Conservation (phyloP, 2,888 invertebrate species). For the Synergus itoensis region DNA sequence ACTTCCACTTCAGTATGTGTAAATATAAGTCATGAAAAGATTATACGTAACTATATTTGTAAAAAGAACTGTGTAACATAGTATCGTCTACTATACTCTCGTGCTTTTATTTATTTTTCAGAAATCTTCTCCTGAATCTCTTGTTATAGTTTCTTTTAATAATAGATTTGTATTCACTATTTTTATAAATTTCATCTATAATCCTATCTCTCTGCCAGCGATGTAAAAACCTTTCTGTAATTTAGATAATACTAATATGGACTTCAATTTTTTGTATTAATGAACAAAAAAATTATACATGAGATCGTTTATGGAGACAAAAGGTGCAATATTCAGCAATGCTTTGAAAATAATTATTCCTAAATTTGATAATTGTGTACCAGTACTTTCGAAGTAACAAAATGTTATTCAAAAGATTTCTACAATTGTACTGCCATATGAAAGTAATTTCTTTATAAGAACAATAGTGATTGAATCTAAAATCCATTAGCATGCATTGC, state of each 20-base stretch:
- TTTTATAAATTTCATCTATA: slow-evolving; percentile 26
- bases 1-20: slow-evolving; percentile 18
- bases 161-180: slow-evolving; percentile 33
- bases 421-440: not conserved
- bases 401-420: slow-evolving; percentile 8
- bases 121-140: not conserved
- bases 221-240: not conserved
- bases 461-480: not conserved
- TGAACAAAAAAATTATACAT: slow-evolving; percentile 18
- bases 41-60: slow-evolving; percentile 34
- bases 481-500: not conserved
- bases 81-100: not conserved
- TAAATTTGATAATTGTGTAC: slow-evolving; percentile 11
- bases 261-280: slow-evolving; percentile 2
- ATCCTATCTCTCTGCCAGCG: not conserved
- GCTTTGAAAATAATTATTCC: slow-evolving; percentile 26
- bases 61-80: slow-evolving; percentile 30
- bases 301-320: slow-evolving; percentile 39
- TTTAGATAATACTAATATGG: not conserved
- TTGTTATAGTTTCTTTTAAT: not conserved
- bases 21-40: slow-evolving; percentile 16
- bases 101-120: slow-evolving; percentile 26
- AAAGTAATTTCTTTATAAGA: not conserved
- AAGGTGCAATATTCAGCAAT: slow-evolving; percentile 40
- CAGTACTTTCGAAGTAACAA: not conserved